These are phyloP conservation scores for Sorex fumeus DNA, from an alignment of 2,113 vertebrate genomes.

Conservation along the genomic window DNA sequence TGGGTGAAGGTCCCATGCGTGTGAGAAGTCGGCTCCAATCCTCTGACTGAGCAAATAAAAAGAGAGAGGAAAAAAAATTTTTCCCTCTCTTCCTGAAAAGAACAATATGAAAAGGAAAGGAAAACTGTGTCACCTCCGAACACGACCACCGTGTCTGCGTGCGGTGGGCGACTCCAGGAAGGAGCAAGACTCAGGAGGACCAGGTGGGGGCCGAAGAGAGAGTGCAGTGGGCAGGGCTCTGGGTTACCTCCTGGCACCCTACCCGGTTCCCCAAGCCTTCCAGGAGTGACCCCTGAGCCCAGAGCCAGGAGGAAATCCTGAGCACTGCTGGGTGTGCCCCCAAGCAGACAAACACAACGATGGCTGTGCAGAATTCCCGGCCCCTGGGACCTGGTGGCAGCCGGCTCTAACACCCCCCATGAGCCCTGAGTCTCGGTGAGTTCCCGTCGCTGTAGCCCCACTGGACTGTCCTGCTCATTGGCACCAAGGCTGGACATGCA, in stretches of 20 bases:
- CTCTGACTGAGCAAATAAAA: background rate
- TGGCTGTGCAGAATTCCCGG: background rate
- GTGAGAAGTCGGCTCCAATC: background rate
- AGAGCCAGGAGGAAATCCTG: background rate
- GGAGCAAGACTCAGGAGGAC: no score
- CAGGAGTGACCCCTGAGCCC: background rate
- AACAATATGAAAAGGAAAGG: background rate
- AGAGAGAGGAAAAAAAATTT: background rate
- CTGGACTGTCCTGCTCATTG: rapidly evolving
- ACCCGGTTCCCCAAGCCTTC: no score
- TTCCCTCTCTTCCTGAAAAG: no score
- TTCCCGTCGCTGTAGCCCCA: rapidly evolving
- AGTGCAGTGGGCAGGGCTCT: background rate
- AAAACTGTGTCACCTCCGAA: background rate
- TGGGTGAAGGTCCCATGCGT: background rate
- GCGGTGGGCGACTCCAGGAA: no score
- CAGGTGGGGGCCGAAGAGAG: no score
- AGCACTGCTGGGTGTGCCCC: background rate
- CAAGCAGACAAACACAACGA: background rate
- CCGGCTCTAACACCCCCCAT: background rate
- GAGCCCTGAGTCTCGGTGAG: background rate
- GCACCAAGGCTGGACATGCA: background rate
- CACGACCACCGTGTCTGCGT: no score
- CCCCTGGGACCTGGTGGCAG: background rate
- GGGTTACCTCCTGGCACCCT: no score